Conservation (phyloP, 64 coral and sea anemone species). For the Montipora foliosa region DNA sequence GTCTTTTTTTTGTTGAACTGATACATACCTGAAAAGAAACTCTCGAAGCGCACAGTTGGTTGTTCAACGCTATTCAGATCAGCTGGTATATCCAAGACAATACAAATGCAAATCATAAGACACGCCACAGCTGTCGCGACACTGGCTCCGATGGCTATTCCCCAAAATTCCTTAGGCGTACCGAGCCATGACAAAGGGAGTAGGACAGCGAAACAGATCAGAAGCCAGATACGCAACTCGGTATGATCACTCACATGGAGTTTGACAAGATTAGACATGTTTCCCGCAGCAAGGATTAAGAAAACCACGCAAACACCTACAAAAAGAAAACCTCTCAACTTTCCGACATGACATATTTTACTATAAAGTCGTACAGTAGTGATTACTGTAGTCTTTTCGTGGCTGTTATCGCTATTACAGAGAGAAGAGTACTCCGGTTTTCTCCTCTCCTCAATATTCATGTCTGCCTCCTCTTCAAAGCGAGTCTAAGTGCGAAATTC, state of each 20-base stretch:
- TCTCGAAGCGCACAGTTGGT: constrained; percentile 59
- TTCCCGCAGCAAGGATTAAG: constrained; percentile 85
- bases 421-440: too few relatives aligned
- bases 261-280: constrained; percentile 72
- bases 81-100: constrained; percentile 69
- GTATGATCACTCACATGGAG: constrained; percentile 44
- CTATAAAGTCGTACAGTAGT: too few relatives aligned
- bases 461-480: too few relatives aligned
- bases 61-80: constrained; percentile 56
- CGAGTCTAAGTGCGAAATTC: too few relatives aligned
- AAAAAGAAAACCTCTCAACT: neutral
- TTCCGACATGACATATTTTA: neutral
- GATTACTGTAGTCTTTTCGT: too few relatives aligned
- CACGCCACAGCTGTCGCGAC: constrained; percentile 85
- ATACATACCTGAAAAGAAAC: constrained; percentile 88
- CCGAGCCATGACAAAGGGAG: constrained; percentile 90
- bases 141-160: constrained; percentile 86
- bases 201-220: constrained; percentile 75
- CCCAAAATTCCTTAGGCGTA: constrained; percentile 97
- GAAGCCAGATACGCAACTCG: constrained; percentile 82
- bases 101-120: constrained; percentile 76
- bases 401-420: too few relatives aligned
- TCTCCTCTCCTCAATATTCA: too few relatives aligned
- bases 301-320: constrained; percentile 90
- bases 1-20: neutral